Base-by-base conservation (phyloP, 2,113 vertebrate species). In the Potamarius usumacintae region DNA sequence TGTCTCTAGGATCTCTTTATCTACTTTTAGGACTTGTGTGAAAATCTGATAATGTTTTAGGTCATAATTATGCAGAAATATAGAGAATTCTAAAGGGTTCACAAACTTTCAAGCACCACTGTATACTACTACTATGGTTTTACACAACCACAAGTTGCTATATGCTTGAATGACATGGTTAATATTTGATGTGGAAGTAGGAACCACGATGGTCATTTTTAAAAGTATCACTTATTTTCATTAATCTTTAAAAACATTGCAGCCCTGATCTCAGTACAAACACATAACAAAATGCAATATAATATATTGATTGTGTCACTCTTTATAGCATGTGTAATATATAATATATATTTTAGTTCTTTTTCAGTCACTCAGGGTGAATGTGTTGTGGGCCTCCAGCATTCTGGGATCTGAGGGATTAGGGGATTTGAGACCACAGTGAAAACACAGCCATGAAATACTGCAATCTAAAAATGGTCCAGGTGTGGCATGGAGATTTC, bases 361-460 rank as follows among this genome's bases (percentile, higher is more conserved):
- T 42, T 92, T 69, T 89, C 86, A 83, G 87, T 90, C 89, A 90
- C 88, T 88, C 20, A n/a, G 12, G 15, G 27, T 63, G 82, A 57
- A 81, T 87, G 89, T 87, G 87, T 84, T 76, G 83, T 82, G 77
- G 86, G 83, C 90, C 84, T 93, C 92, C 85, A 53, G 92, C 91
- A 91, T 93, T 93, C 90, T 74, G 77, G 91, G 89, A 93, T 94
- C 79, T 90, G 80, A 52, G 72, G 91, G 91, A 94, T 95, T 94
- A 93, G 85, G 91, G 94, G 94, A 82, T 94, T 95, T 93, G 85
- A 79, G 87, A 93, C 91, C 85, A 82, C 90, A 83, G 88, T 90
- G 93, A 91, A 92, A 93, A 93, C 91, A 88, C 91, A 90, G 91
- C 91, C 90, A 82, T 79, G 87, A 91, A 92, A 93, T 85, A 91